phyloP scores from a whole-genome alignment of 2,888 invertebrate genomes.

The Creontiades dilutus region DNA sequence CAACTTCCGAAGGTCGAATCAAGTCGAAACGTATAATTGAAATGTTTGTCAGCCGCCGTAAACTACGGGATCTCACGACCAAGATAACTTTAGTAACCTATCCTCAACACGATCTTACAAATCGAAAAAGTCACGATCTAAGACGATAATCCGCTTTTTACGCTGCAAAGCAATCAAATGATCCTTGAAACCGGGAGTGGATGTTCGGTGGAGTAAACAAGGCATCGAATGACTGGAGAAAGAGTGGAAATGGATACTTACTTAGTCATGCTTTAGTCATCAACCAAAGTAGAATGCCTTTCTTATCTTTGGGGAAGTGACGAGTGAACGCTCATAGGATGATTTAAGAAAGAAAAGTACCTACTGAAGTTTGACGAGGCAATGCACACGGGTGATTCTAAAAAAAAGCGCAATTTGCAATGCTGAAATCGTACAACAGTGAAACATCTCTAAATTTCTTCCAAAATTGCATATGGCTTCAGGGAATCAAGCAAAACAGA shows the following conservation, averaged over 20 bases:
- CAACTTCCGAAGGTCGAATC: neutral
- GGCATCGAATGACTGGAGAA: neutral
- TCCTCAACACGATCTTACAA: neutral
- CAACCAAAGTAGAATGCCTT: no score
- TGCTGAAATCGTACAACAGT: no score
- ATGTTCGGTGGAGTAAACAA: neutral
- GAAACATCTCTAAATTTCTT: no score
- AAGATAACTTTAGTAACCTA: neutral
- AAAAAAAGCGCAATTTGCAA: no score
- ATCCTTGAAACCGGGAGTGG: neutral
- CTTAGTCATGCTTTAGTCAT: no score
- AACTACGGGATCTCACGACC: constrained; percentile 10
- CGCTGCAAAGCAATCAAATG: neutral
- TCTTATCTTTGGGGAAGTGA: no score
- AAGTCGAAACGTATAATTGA: constrained; percentile 18
- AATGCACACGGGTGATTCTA: no score
- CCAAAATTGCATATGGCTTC: no score
- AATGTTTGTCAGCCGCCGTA: neutral
- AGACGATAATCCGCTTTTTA: constrained; percentile 4
- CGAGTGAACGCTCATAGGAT: no score
- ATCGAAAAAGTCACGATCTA: constrained; percentile 8
- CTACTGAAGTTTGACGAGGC: no score
- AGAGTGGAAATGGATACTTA: neutral
- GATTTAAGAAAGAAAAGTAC: no score
- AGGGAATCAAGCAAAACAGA: no score